Evolutionary conservation across 2,797 vertebrate genomes (phyloP), one percentile per base, ranked within the genome.

Genomic region (Amphiprion clarkii): DNA sequence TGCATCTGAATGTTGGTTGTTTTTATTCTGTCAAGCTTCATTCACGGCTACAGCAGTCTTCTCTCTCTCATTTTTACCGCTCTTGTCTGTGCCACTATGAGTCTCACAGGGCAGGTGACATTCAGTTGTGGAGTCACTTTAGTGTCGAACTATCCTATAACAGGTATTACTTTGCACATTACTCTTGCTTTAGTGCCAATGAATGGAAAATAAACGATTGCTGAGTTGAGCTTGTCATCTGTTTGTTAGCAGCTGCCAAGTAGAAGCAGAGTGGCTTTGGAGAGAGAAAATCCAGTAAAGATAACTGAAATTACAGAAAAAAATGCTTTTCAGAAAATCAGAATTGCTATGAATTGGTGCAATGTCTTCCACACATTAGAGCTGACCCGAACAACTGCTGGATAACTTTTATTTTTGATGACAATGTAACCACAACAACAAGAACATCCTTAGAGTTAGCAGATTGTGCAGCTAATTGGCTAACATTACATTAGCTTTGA

Each of bases 141-240:
- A 80, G 69, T 39, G 67, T 52, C 23, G 72, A 75, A 85, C 73
- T 14, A 51, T 79, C 66, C 70, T 59, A 53, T 70, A 88, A 74
- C 64, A 78, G 84, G 63, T 77, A 82, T 81, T 80, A 76, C 74
- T 80, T 75, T 77, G 75, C 40, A 67, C 77, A 85, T 86, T 78
- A 58, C 72, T 89, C 83, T 75, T 81, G 71, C 83, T 81, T 83
- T 72, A 56, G 42, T 67, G 74, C 73, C 81, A 82, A 31, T 78
- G 59, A 78, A 70, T 61, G 40, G 75, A 74, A 86, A 89, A 83
- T 81, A 89, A 88, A 87, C 19, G 55, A 57, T 60, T 0, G 65
- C 27, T 63, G 64, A 76, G 67, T 53, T 42, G 46, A 49, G 48
- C 36, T 82, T 39, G 54, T 79, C 76, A 68, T 71, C 65, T 66